Base-by-base conservation (phyloP, 2,113 vertebrate genomes). In the Bubo scandiacus region DNA sequence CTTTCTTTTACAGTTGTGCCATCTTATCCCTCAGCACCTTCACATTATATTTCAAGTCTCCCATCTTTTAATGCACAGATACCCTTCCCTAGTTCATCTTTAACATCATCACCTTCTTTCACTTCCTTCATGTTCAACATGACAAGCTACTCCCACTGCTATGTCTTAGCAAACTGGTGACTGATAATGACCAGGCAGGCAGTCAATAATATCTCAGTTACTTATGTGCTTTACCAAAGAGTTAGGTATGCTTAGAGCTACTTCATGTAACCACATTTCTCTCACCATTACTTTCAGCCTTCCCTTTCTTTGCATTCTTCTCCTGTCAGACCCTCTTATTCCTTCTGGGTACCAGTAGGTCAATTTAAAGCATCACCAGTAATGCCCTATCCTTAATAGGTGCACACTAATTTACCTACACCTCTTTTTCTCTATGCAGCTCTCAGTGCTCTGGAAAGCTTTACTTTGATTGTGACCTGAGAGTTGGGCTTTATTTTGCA, bases 1-100 rank as follows among this genome's bases (percentile, higher is more conserved):
- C 61, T 62, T 86, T 85, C 80, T 91, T 89, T 40, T 57, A 74
- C 82, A 78, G 23, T n/a, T 88, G 74, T 86, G 62, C 84, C 74
- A 89, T 80, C 75, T 82, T 80, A 71, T 71, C 68, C 87, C 26
- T 22, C 74, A 78, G 42, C 42, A 63, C 18, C 38, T 80, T 75
- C 71, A 13, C 11, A 15, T 77, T 84, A 78, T 93, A 68, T 70
- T 92, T 62, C 58, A 85, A 32, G 26, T 62, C 40, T 70, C 62
- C 29, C 52, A 34, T 29, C 55, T 80, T 72, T 54, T 17, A 81
- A 67, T 6, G n/a, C 68, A 43, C 15, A 65, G 38, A 63, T 16
- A 71, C 16, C 20, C 40, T 54, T 51, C 58, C n/a, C 18, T 16
- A 67, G 54, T 12, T 59, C 23, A 85, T 47, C 21, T 80, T 78